Conservation (phyloP, 2,113 vertebrate species). For the Elephantulus edwardii region DNA sequence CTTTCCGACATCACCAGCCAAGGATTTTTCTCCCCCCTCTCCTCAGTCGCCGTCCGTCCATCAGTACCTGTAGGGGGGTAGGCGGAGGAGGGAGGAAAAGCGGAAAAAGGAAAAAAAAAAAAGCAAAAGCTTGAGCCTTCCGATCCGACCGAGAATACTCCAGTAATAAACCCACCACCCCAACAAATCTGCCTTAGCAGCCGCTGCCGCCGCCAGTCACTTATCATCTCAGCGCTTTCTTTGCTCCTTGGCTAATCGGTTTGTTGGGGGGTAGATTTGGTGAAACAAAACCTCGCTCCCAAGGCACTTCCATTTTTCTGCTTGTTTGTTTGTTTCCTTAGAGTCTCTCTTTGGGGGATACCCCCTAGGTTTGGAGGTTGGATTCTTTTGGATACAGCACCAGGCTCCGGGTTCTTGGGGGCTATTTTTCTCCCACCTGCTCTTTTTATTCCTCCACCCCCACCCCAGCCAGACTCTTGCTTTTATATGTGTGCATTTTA, state of each 20-base stretch:
- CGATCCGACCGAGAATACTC: conserved; percentile 24
- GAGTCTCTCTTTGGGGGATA: conserved; percentile 66
- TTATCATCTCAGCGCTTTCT: conserved; percentile 76
- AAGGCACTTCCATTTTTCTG: conserved; percentile 75
- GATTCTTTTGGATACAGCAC: conserved; percentile 78
- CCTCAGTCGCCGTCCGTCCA: conserved; percentile 78
- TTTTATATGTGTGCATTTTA: conserved; percentile 75
- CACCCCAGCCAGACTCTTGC: conserved; percentile 81
- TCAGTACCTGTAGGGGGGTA: conserved; percentile 74
- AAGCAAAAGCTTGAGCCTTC: conserved; percentile 67
- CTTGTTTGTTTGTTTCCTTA: conserved; percentile 35
- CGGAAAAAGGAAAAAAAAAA: conserved; percentile 75
- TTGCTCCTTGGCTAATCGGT: conserved; percentile 73
- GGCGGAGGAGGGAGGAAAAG: conserved; percentile 68
- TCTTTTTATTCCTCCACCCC: too few relatives aligned
- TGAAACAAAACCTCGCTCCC: conserved; percentile 72
- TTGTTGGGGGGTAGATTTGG: conserved; percentile 78
- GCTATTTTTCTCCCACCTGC: conserved; percentile 68
- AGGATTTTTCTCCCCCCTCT: conserved; percentile 73
- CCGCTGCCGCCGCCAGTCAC: conserved; percentile 67
- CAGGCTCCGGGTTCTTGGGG: conserved; percentile 70
- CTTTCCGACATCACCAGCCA: conserved; percentile 89
- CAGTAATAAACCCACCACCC: conserved; percentile 74
- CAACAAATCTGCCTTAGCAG: conserved; percentile 76
- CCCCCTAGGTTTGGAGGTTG: conserved; percentile 68